phyloP scores from a whole-genome alignment of 2,797 vertebrate species.

The Meriones psammophilus region DNA sequence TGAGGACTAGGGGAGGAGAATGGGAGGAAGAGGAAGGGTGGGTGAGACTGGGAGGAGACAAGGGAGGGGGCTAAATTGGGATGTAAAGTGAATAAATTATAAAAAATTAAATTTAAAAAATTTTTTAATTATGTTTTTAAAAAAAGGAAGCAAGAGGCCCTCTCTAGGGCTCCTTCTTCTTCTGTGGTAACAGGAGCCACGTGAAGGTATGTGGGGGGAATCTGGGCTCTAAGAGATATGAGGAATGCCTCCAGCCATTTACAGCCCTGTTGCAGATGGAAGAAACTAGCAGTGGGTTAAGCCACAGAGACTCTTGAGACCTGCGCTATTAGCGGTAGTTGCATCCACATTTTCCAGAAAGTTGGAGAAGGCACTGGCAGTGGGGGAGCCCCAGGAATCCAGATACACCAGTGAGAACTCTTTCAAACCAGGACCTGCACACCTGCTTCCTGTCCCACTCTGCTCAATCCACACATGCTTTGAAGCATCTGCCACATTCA shows the following conservation, averaged over 20 bases:
- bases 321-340: not conserved
- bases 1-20: too few species aligned
- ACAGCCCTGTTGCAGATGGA: not conserved
- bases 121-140: too few species aligned
- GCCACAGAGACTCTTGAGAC: not conserved
- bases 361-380: not conserved
- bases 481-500: fast-evolving
- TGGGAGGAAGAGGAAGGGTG: too few species aligned
- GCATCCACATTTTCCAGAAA: not conserved
- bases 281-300: not conserved
- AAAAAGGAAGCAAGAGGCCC: not conserved
- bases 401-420: not conserved
- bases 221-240: not conserved
- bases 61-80: too few species aligned
- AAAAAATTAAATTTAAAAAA: too few species aligned
- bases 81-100: too few species aligned
- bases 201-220: not conserved
- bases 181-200: not conserved
- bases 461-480: not conserved
- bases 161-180: not conserved
- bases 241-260: not conserved
- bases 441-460: not conserved
- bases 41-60: too few species aligned
- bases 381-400: not conserved
- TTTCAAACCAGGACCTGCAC: not conserved